These are phyloP conservation scores for Platycheirus rosarum DNA, from an alignment of 2,888 invertebrate genomes.

Conservation along the genomic window DNA sequence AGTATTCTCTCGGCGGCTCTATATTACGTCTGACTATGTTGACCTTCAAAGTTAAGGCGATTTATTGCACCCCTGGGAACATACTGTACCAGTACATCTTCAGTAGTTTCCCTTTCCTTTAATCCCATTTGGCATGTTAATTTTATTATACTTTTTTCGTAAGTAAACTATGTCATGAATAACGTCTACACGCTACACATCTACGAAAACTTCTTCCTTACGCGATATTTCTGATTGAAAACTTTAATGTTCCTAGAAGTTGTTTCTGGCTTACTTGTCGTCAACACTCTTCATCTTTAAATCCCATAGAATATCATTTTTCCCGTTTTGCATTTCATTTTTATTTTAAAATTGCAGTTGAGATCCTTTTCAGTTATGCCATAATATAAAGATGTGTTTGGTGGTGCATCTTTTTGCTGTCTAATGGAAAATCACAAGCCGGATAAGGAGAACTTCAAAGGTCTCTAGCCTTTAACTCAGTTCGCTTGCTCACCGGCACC, in stretches of 20 bases:
- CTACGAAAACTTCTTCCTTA: neutral
- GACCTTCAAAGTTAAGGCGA: too few relatives aligned
- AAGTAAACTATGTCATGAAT: too few relatives aligned
- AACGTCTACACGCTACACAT: too few relatives aligned
- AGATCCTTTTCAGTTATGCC: neutral
- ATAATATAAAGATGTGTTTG: neutral
- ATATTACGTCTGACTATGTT: too few relatives aligned
- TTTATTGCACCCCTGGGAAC: too few relatives aligned
- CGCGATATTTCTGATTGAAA: neutral
- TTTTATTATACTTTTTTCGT: too few relatives aligned
- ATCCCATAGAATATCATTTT: neutral
- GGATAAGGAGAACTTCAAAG: conserved; percentile 34
- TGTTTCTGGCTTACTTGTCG: conserved; percentile 31
- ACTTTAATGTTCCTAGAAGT: conserved; percentile 2
- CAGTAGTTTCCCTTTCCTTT: too few relatives aligned
- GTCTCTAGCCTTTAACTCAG: conserved; percentile 27
- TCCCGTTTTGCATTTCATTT: conserved; percentile 33
- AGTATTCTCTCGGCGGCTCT: too few relatives aligned
- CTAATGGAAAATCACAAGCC: conserved; percentile 39
- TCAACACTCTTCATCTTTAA: neutral
- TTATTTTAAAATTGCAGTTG: conserved; percentile 58
- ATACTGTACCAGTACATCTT: too few relatives aligned
- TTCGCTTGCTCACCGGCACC: neutral
- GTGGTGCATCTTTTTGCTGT: conserved; percentile 18
- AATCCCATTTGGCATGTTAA: too few relatives aligned